These are phyloP conservation scores for Tachina lurida DNA, from an alignment of 2,888 invertebrate genomes.

Conservation along the genomic window DNA sequence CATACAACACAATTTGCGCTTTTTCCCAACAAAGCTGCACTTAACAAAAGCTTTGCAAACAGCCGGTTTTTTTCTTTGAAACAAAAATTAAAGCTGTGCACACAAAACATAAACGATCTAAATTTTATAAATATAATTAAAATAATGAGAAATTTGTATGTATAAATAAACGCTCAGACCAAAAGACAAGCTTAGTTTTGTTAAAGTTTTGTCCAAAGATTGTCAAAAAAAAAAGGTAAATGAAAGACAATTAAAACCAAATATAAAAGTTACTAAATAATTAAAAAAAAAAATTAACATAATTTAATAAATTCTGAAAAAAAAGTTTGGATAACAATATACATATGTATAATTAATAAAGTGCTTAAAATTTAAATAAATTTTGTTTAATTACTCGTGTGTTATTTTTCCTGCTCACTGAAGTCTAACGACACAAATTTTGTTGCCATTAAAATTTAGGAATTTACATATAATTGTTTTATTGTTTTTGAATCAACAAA, in stretches of 20 bases:
- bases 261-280: constrained; percentile 1
- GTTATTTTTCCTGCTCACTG: constrained; percentile 45
- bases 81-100: constrained; percentile 34
- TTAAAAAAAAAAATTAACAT: constrained; percentile 8
- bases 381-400: constrained; percentile 37
- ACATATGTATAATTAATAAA: constrained; percentile 34
- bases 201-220: constrained; percentile 62
- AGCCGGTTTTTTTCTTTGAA: constrained; percentile 48
- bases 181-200: constrained; percentile 66
- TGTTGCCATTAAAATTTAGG: background rate
- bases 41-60: constrained; percentile 14
- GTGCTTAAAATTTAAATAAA: constrained; percentile 47
- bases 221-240: constrained; percentile 60
- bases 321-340: constrained; percentile 2
- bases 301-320: constrained; percentile 19
- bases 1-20: background rate
- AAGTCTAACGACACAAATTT: constrained; percentile 48
- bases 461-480: constrained; percentile 38
- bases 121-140: constrained; percentile 36
- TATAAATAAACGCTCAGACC: constrained; percentile 64
- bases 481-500: constrained; percentile 28
- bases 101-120: constrained; percentile 17
- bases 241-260: background rate
- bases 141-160: constrained; percentile 61
- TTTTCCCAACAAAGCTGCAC: constrained; percentile 8